Base-by-base conservation (phyloP, 1,140 invertebrate genomes). In the Heliothis subflexa region DNA sequence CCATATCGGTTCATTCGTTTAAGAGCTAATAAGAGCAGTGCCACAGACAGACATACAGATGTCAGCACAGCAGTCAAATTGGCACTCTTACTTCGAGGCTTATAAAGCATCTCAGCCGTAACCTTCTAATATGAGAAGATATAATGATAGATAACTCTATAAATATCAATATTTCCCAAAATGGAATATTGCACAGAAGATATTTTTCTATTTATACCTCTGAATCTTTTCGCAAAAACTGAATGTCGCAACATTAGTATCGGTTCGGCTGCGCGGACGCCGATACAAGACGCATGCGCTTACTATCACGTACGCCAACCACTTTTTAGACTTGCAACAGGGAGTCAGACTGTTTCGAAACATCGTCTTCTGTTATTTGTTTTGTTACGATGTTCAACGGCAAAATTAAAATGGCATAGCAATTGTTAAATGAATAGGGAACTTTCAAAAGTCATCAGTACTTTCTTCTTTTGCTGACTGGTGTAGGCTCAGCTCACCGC, bases 321-420 rank as follows among this genome's bases (percentile, higher is more conserved):
- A 71, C 68, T 71, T 33, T 40, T 18, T 71, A 71, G 50, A 55
- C 54, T 55, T 71, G 68, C 68, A 71, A 71, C 33, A 40, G 33
- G 33, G 33, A 40, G 33, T 25, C n/a, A 21, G 4, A n/a, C 40
- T 54, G 50, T 71, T 71, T n/a, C 66, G 49, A 50, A 18, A 70
- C 13, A 49, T 16, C 0, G 2, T 47, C 45, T 1, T 49, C 40
- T 66, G 25, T 16, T 66, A 14, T 13, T 49, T 49, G n/a, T 49
- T 16, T 21, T n/a, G 3, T 55, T 55, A 3, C 9, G 16, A 14
- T 52, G 9, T 21, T 55, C 16, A 40, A 40, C 33, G 5, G 33
- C 33, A 0, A 9, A 40, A 40, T 9, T 40, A 0, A 0, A 9
- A 40, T 40, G 7, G 33, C 3, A 33, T 33, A 33, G 33, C 7